Conservation (phyloP, 2,797 vertebrate species). For the Bovichtus diacanthus region DNA sequence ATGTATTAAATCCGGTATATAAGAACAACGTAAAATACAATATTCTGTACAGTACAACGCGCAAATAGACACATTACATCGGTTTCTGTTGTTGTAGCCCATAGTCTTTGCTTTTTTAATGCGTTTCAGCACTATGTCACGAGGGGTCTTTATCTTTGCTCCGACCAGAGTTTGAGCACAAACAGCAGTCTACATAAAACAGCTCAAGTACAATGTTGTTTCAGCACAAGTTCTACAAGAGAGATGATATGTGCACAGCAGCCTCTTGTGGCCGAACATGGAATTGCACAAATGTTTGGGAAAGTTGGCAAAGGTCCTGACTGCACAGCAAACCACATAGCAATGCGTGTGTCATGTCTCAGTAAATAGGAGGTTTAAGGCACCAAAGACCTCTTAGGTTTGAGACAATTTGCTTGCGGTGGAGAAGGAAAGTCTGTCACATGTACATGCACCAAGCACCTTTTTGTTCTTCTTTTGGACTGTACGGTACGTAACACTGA, state of each 20-base stretch:
- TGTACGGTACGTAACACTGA: neutral
- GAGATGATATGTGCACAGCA: slow-evolving; percentile 32
- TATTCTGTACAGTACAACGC: neutral
- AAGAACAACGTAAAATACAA: neutral
- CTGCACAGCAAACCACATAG: slow-evolving; percentile 5
- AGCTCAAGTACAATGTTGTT: neutral
- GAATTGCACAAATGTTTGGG: slow-evolving; percentile 18
- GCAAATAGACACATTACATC: neutral
- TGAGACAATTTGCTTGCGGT: neutral
- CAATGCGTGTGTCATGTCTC: neutral
- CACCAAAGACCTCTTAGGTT: neutral
- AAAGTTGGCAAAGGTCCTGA: slow-evolving; percentile 5
- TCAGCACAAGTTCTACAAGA: neutral
- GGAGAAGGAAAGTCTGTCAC: neutral
- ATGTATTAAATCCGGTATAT: neutral
- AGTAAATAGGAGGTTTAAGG: slow-evolving; percentile 9
- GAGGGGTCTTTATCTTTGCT: neutral
- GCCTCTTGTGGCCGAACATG: slow-evolving; percentile 67
- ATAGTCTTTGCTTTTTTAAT: neutral
- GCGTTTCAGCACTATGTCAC: neutral
- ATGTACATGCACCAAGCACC: neutral
- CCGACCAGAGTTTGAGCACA: neutral
- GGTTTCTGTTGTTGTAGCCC: neutral
- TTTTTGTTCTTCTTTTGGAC: neutral
- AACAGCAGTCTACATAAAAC: neutral